Evolutionary conservation across 53 echinoderm and acorn worm species (phyloP).

Genomic region (Paelopatides confundens): DNA sequence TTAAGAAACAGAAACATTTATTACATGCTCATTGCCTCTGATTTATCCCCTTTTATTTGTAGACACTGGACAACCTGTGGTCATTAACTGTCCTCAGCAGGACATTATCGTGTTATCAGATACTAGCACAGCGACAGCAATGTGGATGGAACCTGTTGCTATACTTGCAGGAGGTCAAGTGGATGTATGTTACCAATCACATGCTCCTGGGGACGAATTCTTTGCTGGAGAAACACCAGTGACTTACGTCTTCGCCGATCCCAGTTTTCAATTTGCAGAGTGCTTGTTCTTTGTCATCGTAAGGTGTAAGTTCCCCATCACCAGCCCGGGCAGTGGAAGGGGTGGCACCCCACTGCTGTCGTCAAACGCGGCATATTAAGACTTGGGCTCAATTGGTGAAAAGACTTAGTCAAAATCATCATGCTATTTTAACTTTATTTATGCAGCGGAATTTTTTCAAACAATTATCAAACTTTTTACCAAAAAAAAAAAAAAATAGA

Average conservation of each 20-base stretch:
- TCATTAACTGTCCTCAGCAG: not conserved
- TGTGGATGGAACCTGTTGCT: conserved; percentile 60
- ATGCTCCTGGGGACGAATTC: conserved; percentile 55
- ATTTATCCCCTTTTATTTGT: too few species aligned
- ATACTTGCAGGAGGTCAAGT: conserved; percentile 28
- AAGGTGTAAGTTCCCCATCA: conserved; percentile 29
- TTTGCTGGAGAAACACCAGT: conserved; percentile 62
- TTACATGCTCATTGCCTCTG: too few species aligned
- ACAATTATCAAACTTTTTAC: too few species aligned
- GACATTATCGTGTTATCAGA: not conserved
- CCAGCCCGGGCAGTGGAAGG: too few species aligned
- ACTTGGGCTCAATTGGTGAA: too few species aligned
- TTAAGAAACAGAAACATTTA: too few species aligned
- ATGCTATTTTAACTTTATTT: too few species aligned
- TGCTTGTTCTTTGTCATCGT: conserved; percentile 67
- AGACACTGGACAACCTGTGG: not conserved
- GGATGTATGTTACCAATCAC: conserved; percentile 31
- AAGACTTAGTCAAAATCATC: too few species aligned
- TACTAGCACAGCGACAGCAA: not conserved
- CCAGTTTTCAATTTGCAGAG: conserved; percentile 44
- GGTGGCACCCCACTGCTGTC: too few species aligned
- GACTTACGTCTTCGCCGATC: conserved; percentile 65
- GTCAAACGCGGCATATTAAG: too few species aligned
- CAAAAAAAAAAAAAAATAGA: too few species aligned
- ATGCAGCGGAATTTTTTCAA: too few species aligned